Conservation (phyloP, 2,888 invertebrate genomes). For the Caenorhabditis afra region DNA sequence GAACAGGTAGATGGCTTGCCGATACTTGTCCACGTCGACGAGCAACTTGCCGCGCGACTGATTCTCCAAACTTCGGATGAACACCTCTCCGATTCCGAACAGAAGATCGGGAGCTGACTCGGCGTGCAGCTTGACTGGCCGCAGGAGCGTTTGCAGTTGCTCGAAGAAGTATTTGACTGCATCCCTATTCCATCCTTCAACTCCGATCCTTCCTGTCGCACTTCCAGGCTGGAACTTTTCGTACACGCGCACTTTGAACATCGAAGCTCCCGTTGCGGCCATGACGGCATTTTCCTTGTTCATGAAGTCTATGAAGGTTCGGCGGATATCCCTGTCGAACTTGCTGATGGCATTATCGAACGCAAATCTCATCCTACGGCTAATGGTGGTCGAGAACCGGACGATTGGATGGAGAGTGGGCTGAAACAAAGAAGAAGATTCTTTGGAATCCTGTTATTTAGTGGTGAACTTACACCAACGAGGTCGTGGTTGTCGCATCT, state of each 20-base stretch:
- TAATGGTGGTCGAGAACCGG: conserved; percentile 3
- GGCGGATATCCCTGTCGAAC: not conserved
- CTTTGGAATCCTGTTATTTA: not conserved
- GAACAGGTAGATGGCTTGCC: conserved; percentile 1
- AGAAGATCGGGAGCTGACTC: not conserved
- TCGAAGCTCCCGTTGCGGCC: not conserved
- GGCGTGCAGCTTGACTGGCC: not conserved
- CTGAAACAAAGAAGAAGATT: no score
- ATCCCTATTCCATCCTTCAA: conserved; percentile 20
- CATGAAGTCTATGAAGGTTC: not conserved
- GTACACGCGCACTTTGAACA: not conserved
- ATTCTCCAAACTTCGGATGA: not conserved
- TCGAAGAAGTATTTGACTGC: not conserved
- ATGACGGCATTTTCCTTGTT: conserved; percentile 20
- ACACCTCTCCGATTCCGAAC: conserved; percentile 26
- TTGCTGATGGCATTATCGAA: not conserved
- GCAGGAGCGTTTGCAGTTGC: not conserved
- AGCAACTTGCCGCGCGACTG: conserved; percentile 6
- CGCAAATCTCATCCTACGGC: not conserved
- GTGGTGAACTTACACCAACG: conserved; percentile 20
- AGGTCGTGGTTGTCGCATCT: not conserved
- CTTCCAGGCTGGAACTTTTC: conserved; percentile 10
- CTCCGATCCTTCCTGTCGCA: conserved; percentile 13
- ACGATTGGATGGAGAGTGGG: conserved; percentile 4
- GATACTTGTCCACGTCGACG: conserved; percentile 29